Base-by-base conservation (phyloP, 2,888 invertebrate species). In the Diplolepis rosae region DNA sequence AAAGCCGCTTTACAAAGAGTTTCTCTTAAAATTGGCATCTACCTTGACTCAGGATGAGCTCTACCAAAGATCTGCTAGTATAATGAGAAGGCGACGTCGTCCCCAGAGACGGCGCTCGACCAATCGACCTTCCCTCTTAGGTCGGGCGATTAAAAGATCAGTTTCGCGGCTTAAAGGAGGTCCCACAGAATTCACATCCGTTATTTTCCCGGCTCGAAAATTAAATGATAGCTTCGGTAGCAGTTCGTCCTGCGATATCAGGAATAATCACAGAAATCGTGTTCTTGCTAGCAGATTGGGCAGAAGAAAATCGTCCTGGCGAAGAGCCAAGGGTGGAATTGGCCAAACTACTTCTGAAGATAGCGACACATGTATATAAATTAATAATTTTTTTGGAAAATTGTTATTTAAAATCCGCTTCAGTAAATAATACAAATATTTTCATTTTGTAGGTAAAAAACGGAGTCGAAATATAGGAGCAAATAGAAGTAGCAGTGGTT, bases 31-130 rank as follows among this genome's bases (percentile, higher is more conserved):
- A 89, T 89, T 97, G 76, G 95, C 96, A 2, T 93, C 96, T 0
- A 96, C 96, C 0, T 89, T 97, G 72, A 96, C 96, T n/a, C 96
- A 96, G 89, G 96, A 97, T 84, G 96, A 97, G 89, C 91, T 97
- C 75, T 97, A 96, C 85, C 95, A 96, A 85, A 93, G 96, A 82
- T 96, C 96, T 76, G 96, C 96, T 88, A 93, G 93, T 73, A 96
- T 96, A 75, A 96, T 97, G 96, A 92, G 95, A 73, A 92, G 95
- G 68, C 82, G 88, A 13, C 83, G 86, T 27, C 83, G 85, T 50
- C 88, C 85, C 2, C 87, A 85, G 70, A 81, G 87, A 65, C 82
- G 87, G 32, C 79, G 86, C 39, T 87, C 88, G 0, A 82, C 82
- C 2, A 73, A 78, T 1, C 84, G 85, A 35, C 80, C 88, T 13